Evolutionary conservation across 2,113 vertebrate species (phyloP).

Genomic region (Chionomys nivalis): DNA sequence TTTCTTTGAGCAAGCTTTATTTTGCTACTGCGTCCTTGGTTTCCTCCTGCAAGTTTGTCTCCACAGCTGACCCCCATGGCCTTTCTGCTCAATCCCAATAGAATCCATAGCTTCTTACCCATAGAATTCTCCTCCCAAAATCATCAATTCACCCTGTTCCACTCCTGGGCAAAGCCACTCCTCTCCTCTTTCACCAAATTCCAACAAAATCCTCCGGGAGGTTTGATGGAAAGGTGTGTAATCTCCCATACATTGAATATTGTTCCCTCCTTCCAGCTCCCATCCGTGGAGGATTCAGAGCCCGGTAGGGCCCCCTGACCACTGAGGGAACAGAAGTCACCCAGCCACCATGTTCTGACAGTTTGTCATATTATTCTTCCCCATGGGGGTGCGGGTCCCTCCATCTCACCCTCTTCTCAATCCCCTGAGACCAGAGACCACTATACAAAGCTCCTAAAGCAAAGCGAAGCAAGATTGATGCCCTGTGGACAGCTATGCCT

Average conservation of each 20-base stretch:
- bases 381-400: constrained; percentile 62
- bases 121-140: neutral
- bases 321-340: constrained; percentile 69
- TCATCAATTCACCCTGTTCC: constrained; percentile 1
- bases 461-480: constrained; percentile 78
- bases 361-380: constrained; percentile 78
- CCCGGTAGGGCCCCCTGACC: neutral
- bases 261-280: constrained; percentile 64
- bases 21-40: constrained; percentile 8
- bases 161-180: constrained; percentile 48
- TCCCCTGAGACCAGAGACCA: constrained; percentile 43
- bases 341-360: constrained; percentile 72
- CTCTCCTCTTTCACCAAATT: constrained; percentile 63
- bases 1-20: neutral
- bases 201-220: constrained; percentile 49
- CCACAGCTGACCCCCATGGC: neutral
- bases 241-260: constrained; percentile 70
- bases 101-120: neutral
- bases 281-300: constrained; percentile 32
- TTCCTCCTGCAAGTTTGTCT: neutral
- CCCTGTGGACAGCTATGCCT: neutral
- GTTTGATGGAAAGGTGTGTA: constrained; percentile 77
- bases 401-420: constrained; percentile 55
- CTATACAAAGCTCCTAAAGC: constrained; percentile 59
- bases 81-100: neutral